A percentile compares a stretch with the other conserved stretches of the same genome.
These are phyloP conservation scores for Danaus chrysippus DNA, from an alignment of 2,888 invertebrate species.

Conservation along the genomic window DNA sequence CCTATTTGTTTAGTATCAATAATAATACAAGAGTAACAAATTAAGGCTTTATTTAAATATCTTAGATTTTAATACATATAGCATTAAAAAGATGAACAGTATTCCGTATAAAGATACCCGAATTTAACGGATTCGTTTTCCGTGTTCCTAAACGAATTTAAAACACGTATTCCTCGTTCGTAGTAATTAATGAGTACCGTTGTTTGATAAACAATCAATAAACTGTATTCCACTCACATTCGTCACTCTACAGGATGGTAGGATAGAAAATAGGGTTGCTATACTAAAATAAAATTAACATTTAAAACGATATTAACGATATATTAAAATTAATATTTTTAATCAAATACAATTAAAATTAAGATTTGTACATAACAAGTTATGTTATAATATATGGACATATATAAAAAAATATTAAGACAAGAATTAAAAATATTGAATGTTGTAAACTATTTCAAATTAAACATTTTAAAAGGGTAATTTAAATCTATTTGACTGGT, in stretches of 20 bases:
- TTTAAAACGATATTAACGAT: neutral
- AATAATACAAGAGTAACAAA: too few relatives aligned
- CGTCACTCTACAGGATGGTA: conserved; percentile 28
- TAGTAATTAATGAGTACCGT: conserved; percentile 7
- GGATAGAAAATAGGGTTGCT: conserved; percentile 23
- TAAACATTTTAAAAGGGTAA: too few relatives aligned
- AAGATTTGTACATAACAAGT: too few relatives aligned
- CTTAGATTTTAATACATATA: too few relatives aligned
- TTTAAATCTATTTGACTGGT: neutral
- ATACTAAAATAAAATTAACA: neutral
- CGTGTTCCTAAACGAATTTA: conserved; percentile 5
- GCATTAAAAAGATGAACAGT: neutral
- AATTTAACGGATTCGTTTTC: neutral
- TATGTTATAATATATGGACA: too few relatives aligned
- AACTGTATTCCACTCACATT: conserved; percentile 24
- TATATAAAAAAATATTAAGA: too few relatives aligned
- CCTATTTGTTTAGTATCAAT: too few relatives aligned
- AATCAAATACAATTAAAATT: neutral
- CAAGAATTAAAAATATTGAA: too few relatives aligned
- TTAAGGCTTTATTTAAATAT: too few relatives aligned
- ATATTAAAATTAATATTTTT: neutral
- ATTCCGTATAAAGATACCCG: neutral
- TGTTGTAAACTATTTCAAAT: too few relatives aligned
- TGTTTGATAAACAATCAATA: conserved; percentile 25
- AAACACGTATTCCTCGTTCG: neutral